Percentiles rank a stretch among this genome's conserved stretches.
phyloP scores from a whole-genome alignment of 2,113 vertebrate genomes.

The Neopipo cinnamomea region DNA sequence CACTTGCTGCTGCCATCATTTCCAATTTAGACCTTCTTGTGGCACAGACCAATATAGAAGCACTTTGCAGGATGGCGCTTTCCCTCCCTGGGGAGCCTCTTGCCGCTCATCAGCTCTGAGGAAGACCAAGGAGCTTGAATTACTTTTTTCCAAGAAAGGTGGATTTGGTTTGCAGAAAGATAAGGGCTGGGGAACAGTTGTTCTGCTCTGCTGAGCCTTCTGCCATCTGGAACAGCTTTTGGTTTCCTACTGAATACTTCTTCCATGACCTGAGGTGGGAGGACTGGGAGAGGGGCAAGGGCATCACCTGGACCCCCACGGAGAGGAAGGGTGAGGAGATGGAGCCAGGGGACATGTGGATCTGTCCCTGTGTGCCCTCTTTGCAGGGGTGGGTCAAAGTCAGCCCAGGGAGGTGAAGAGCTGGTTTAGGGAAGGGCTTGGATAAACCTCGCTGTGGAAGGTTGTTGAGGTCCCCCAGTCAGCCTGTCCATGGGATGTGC shows the following conservation, averaged over 20 bases:
- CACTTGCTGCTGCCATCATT: background rate
- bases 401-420: background rate
- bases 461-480: rapidly evolving
- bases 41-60: background rate
- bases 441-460: background rate
- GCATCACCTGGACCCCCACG: rapidly evolving
- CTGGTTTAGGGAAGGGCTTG: background rate
- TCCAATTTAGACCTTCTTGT: background rate
- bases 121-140: background rate
- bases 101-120: background rate
- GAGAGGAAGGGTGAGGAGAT: background rate
- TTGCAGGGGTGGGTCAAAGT: background rate
- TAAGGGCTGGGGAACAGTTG: background rate
- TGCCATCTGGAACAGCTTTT: constrained; percentile 24
- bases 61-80: background rate
- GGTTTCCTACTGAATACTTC: background rate
- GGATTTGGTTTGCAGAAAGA: constrained; percentile 35
- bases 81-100: background rate
- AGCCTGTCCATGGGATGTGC: background rate
- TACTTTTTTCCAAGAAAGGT: constrained; percentile 24
- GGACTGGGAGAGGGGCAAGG: background rate
- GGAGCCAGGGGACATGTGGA: background rate
- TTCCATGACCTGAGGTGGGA: background rate
- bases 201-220: background rate
- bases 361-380: background rate